phyloP scores from a whole-genome alignment of 1,140 invertebrate species.

The Galendromus occidentalis region DNA sequence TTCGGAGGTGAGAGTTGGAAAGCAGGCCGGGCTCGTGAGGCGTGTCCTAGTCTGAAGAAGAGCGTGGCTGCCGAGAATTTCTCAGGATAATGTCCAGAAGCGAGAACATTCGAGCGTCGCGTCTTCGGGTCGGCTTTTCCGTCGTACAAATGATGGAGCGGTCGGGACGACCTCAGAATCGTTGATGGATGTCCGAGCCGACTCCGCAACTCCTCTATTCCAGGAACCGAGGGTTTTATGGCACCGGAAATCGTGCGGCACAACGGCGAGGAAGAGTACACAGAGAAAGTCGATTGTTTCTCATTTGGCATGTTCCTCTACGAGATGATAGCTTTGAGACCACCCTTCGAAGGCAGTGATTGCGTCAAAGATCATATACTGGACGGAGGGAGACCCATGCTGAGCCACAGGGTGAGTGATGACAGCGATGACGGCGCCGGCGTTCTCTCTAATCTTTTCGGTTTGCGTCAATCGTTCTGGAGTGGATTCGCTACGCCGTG shows the following conservation, averaged over 20 bases:
- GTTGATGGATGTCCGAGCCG: neutral
- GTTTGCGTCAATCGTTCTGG: too few relatives aligned
- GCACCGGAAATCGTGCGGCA: conserved; percentile 94
- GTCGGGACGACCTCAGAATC: conserved; percentile 23
- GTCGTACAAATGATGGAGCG: conserved; percentile 19
- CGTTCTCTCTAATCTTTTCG: too few relatives aligned
- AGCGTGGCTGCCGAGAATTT: too few relatives aligned
- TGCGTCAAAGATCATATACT: conserved; percentile 87
- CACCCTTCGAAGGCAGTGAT: conserved; percentile 84
- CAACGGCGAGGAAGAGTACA: conserved; percentile 96
- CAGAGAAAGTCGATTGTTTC: conserved; percentile 95
- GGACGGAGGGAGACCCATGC: conserved; percentile 69
- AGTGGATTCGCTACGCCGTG: too few relatives aligned
- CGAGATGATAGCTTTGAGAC: conserved; percentile 73
- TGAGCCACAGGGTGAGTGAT: conserved; percentile 49
- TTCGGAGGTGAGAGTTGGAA: conserved; percentile 45
- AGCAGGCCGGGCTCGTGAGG: too few relatives aligned
- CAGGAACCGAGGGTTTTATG: conserved; percentile 83
- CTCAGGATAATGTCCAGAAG: neutral
- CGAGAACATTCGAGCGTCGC: neutral
- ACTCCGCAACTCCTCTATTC: neutral
- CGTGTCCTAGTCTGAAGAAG: too few relatives aligned
- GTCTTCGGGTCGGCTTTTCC: neutral
- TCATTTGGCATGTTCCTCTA: conserved; percentile 99
- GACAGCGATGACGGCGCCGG: too few relatives aligned